Evolutionary conservation across 2,888 invertebrate species (phyloP).

Genomic region (Chorisops tibialis): DNA sequence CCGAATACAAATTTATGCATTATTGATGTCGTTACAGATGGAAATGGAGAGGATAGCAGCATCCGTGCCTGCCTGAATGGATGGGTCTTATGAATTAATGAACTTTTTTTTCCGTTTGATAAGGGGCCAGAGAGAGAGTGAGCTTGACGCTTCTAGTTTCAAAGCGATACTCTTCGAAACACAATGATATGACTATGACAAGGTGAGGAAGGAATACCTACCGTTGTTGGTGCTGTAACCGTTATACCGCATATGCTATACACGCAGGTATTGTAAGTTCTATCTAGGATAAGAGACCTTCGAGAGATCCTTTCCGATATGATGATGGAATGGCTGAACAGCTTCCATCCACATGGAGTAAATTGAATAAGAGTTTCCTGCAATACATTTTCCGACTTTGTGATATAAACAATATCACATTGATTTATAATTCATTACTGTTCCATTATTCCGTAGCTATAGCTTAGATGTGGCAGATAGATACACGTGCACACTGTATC

Average conservation of each 20-base stretch:
- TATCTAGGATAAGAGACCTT: too few species aligned
- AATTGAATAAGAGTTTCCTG: background rate
- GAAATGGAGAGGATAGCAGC: background rate
- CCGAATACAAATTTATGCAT: slow-evolving; percentile 32
- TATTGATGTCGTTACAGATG: slow-evolving; percentile 27
- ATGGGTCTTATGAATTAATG: slow-evolving; percentile 11
- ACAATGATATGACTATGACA: background rate
- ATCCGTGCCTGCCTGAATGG: background rate
- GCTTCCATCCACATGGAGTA: slow-evolving; percentile 11
- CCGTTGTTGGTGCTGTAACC: background rate
- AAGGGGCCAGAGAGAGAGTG: background rate
- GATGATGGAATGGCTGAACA: slow-evolving; percentile 10
- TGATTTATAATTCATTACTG: slow-evolving; percentile 16
- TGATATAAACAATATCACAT: slow-evolving; percentile 9
- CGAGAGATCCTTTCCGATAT: background rate
- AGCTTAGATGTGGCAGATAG: too few species aligned
- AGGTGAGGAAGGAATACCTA: too few species aligned
- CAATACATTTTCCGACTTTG: background rate
- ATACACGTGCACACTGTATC: too few species aligned
- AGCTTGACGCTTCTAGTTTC: background rate
- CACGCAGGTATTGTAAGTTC: background rate
- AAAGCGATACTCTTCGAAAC: background rate
- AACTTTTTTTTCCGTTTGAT: slow-evolving; percentile 1
- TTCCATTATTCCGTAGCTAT: background rate
- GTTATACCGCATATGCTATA: background rate